These are phyloP conservation scores for Lamprotornis superbus DNA, from an alignment of 2,113 vertebrate species.

Conservation along the genomic window DNA sequence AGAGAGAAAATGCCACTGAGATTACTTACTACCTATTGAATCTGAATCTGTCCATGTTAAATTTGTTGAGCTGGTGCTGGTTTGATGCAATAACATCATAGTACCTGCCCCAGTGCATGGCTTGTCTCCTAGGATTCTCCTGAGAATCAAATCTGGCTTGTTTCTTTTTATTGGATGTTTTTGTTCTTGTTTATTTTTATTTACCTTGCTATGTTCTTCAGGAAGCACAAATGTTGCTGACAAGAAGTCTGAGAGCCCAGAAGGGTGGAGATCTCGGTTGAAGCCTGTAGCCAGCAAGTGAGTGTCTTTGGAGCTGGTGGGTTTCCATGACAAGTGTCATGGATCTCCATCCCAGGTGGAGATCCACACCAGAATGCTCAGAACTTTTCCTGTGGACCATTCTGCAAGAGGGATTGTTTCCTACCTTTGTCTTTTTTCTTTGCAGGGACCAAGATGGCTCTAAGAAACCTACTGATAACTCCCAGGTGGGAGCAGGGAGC, in stretches of 20 bases:
- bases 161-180: background rate
- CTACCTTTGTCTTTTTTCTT: constrained; percentile 9
- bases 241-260: constrained; percentile 68
- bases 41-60: background rate
- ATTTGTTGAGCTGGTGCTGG: background rate
- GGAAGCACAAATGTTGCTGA: background rate
- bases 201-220: background rate
- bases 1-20: background rate
- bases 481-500: background rate
- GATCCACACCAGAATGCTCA: background rate
- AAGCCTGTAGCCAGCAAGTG: constrained; percentile 80
- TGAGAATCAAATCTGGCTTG: background rate
- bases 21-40: background rate
- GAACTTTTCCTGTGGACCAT: background rate
- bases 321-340: background rate
- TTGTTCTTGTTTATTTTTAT: background rate
- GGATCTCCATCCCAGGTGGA: background rate
- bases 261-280: constrained; percentile 73
- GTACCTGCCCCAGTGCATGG: background rate
- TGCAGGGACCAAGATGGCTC: constrained; percentile 35
- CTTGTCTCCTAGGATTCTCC: background rate
- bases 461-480: constrained; percentile 5
- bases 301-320: background rate
- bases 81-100: background rate
- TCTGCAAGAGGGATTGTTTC: background rate